Evolutionary conservation across 2,797 vertebrate genomes (phyloP).

Genomic region (Diplodus sargus): DNA sequence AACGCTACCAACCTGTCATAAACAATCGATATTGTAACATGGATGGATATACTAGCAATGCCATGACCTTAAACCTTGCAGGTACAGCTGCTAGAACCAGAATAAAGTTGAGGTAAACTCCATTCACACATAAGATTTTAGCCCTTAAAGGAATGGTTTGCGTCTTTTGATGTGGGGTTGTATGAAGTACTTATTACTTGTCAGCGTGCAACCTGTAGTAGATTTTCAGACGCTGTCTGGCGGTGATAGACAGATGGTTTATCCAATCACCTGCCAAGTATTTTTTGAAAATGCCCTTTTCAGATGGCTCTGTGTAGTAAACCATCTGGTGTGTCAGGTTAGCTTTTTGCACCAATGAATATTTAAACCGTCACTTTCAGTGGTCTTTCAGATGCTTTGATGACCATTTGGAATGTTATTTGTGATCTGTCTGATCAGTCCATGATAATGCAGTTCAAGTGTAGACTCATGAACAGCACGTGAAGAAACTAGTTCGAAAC

Average conservation of each 20-base stretch:
- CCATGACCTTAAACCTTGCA: not conserved
- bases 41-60: not conserved
- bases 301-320: too few species aligned
- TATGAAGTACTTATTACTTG: too few species aligned
- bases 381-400: not conserved
- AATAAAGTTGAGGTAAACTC: not conserved
- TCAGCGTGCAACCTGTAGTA: too few species aligned
- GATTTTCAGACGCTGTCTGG: too few species aligned
- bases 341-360: not conserved
- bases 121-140: not conserved
- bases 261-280: too few species aligned
- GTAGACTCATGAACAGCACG: not conserved
- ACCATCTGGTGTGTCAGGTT: too few species aligned
- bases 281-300: too few species aligned
- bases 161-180: too few species aligned
- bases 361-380: not conserved
- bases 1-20: not conserved
- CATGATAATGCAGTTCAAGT: not conserved
- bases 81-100: not conserved
- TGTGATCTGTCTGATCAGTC: not conserved
- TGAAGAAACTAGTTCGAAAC: not conserved
- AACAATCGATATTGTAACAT: not conserved
- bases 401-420: not conserved
- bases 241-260: too few species aligned
- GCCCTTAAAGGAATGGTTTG: not conserved